phyloP scores from a whole-genome alignment of 2,113 vertebrate species.

The Microcebus jonahi region DNA sequence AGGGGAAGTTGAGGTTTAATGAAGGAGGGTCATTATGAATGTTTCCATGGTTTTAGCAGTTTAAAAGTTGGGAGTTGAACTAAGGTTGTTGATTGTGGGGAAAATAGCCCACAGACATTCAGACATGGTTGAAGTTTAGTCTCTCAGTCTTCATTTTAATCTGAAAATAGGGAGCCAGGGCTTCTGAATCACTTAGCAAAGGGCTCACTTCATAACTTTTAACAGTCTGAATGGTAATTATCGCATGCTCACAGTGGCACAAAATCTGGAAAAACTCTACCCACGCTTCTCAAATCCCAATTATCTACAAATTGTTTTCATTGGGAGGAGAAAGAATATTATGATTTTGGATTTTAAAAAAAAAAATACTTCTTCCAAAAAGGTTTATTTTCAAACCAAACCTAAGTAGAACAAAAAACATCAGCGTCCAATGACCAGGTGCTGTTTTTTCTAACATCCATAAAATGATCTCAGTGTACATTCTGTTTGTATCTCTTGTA shows the following conservation, averaged over 20 bases:
- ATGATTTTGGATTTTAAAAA: not conserved
- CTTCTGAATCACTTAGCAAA: slow-evolving; percentile 60
- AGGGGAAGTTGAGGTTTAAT: slow-evolving; percentile 71
- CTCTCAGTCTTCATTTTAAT: slow-evolving; percentile 71
- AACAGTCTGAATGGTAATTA: slow-evolving; percentile 17
- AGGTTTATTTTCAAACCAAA: not conserved
- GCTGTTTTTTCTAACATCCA: not conserved
- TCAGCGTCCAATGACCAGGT: not conserved
- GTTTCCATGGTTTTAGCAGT: slow-evolving; percentile 73
- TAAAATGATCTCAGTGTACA: not conserved
- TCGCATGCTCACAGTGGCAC: not conserved
- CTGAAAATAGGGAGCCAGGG: slow-evolving; percentile 37
- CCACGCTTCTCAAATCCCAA: not conserved
- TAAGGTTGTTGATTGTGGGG: slow-evolving; percentile 65
- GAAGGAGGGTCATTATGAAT: slow-evolving; percentile 74
- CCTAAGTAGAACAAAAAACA: not conserved
- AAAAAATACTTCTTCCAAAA: not conserved
- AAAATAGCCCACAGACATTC: slow-evolving; percentile 69
- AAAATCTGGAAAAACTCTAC: not conserved
- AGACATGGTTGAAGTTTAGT: slow-evolving; percentile 66
- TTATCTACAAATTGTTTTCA: not conserved
- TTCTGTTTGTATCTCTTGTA: not conserved
- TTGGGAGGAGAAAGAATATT: not conserved
- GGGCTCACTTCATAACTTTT: slow-evolving; percentile 18
- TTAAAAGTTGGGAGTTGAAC: slow-evolving; percentile 67